A percentile compares a stretch with the other conserved stretches of the same genome.
phyloP scores from a whole-genome alignment of 2,888 invertebrate species.

The Phalera bucephala region DNA sequence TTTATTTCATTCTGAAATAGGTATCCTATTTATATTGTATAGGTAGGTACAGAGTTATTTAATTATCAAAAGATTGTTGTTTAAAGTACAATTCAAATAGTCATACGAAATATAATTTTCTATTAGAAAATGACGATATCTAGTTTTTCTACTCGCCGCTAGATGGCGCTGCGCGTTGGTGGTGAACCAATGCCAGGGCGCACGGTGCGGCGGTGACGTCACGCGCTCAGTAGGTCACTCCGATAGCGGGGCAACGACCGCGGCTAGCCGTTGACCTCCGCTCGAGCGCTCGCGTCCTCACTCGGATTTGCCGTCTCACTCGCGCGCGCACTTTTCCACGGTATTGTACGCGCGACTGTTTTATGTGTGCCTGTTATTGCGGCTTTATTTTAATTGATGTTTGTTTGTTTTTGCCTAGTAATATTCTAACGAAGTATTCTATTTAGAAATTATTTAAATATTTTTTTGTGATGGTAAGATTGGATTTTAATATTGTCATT shows the following conservation, averaged over 20 bases:
- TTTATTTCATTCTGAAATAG: too few relatives aligned
- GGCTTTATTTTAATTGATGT: conserved; percentile 52
- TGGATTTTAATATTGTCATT: neutral
- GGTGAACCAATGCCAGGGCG: conserved; percentile 62
- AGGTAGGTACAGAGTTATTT: too few relatives aligned
- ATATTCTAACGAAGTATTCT: conserved; percentile 25
- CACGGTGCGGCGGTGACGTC: conserved; percentile 79
- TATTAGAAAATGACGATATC: conserved; percentile 21
- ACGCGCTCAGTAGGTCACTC: conserved; percentile 83
- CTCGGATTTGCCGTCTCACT: conserved; percentile 59
- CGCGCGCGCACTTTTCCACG: conserved; percentile 59
- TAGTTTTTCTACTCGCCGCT: conserved; percentile 57
- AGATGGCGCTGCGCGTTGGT: conserved; percentile 70
- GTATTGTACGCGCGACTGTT: conserved; percentile 61
- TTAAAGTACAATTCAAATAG: too few relatives aligned
- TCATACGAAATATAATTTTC: too few relatives aligned
- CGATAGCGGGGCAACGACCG: conserved; percentile 84
- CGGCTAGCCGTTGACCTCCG: conserved; percentile 84
- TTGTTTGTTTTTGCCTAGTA: conserved; percentile 45
- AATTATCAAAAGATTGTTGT: too few relatives aligned
- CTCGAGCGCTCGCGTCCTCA: conserved; percentile 76
- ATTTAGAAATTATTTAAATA: neutral
- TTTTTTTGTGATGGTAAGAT: neutral
- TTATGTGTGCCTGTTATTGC: conserved; percentile 53
- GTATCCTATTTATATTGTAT: too few relatives aligned